Evolutionary conservation across 2,113 vertebrate genomes (phyloP), one percentile per base, ranked within the genome.

Genomic region (Ceyx margarethae): DNA sequence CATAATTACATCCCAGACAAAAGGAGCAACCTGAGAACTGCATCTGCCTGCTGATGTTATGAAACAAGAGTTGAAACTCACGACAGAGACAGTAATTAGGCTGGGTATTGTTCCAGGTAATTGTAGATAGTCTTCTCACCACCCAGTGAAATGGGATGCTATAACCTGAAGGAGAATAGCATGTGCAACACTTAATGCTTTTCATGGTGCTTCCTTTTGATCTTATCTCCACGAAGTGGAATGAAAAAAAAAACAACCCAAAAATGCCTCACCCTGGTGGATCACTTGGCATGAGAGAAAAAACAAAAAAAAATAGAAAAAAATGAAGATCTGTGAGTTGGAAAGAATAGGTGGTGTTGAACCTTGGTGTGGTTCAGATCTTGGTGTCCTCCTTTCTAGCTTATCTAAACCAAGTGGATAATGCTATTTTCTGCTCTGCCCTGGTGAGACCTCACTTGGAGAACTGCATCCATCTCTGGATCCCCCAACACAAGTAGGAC

Each of bases 1-100:
- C 91, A 10, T 93, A 96, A 96, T 95, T 95, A 95, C 20, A 20
- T 45, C 29, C 3, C 10, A 81, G 79, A 93, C 92, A 93, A 94
- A 95, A 95, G 82, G 77, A 81, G 40, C 45, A 85, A 35, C 35
- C 65, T 82, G 81, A 85, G 72, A 95, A 95, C 91, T 64, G 25
- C 13, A 64, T 48, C 82, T 87, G 11, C 61, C 79, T 68, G 69
- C 10, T 0, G 0, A 74, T 83, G 61, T 90, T 90, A 61, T 53
- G 68, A 95, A 94, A 96, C 25, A 15, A 5, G 43, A 64, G 25
- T 0, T 78, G 72, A 91, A 95, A 80, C 85, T 78, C 69, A 56
- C 61, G 83, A 8, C 58, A 82, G 82, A 93, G 82, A 94, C 35
- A 25, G 76, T 93, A 95, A 94, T 95, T 96, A 94, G 57, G n/a